These are phyloP conservation scores for Sarcophaga caerulescens DNA, from an alignment of 2,888 invertebrate genomes.

Conservation along the genomic window DNA sequence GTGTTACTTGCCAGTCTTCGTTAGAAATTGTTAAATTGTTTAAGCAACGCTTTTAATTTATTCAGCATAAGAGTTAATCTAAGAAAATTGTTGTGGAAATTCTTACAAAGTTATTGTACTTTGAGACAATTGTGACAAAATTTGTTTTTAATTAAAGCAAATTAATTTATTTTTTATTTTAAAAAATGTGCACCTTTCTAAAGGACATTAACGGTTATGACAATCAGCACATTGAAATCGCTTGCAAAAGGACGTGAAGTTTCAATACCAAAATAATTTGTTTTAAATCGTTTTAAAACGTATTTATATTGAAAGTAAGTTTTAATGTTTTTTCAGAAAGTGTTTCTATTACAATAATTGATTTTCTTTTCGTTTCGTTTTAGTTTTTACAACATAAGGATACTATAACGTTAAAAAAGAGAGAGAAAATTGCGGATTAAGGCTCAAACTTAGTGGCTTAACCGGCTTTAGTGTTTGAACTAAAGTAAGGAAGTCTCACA, in stretches of 20 bases:
- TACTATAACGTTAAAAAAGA: too few relatives aligned
- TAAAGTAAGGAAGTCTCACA: too few relatives aligned
- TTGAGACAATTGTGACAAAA: too few relatives aligned
- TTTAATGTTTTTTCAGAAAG: too few relatives aligned
- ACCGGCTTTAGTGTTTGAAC: too few relatives aligned
- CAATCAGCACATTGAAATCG: neutral
- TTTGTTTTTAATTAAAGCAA: too few relatives aligned
- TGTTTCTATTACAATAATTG: too few relatives aligned
- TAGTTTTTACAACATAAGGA: too few relatives aligned
- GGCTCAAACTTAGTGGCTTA: too few relatives aligned
- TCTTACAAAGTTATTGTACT: neutral
- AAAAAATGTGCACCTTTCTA: neutral
- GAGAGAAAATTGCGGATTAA: too few relatives aligned
- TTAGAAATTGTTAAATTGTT: neutral
- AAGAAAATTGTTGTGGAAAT: neutral
- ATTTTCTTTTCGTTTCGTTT: too few relatives aligned
- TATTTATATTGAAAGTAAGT: neutral
- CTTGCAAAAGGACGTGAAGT: neutral
- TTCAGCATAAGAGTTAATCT: neutral
- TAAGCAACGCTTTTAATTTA: neutral
- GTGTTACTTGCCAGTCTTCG: neutral
- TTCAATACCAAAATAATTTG: neutral
- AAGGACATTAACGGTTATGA: neutral
- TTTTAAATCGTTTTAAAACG: neutral
- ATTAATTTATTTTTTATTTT: neutral